Evolutionary conservation across 2,888 invertebrate species (phyloP).

Genomic region (Periphyllus acericola): DNA sequence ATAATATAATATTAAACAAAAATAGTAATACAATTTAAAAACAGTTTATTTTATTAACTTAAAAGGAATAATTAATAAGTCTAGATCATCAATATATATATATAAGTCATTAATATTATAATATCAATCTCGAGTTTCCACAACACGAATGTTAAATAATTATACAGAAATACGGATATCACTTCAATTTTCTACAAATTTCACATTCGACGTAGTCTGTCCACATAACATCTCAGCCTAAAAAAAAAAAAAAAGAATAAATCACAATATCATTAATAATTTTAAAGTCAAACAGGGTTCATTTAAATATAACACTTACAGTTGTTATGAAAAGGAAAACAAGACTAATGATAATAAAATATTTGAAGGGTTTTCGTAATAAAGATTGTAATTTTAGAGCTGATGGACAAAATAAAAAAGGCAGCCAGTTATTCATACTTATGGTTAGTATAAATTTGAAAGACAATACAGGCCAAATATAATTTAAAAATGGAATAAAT

Average conservation of each 20-base stretch:
- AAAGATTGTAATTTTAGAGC: too few species aligned
- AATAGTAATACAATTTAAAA: slow-evolving; percentile 31
- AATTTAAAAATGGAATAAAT: too few species aligned
- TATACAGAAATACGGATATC: slow-evolving; percentile 30
- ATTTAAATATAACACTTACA: too few species aligned
- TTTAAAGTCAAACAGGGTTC: too few species aligned
- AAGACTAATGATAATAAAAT: too few species aligned
- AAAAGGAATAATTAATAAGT: slow-evolving; percentile 24
- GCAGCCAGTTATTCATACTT: too few species aligned
- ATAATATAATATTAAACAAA: neutral
- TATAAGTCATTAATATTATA: slow-evolving; percentile 23
- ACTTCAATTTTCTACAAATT: slow-evolving; percentile 32
- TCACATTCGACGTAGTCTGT: neutral
- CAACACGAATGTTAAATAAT: neutral
- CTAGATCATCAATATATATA: slow-evolving; percentile 10
- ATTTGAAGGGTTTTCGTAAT: too few species aligned
- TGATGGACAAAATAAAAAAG: too few species aligned
- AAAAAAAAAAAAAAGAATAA: slow-evolving; percentile 16
- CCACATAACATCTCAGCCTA: slow-evolving; percentile 48
- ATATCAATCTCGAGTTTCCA: neutral
- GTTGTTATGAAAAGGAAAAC: too few species aligned
- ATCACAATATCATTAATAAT: neutral
- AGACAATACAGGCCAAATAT: too few species aligned
- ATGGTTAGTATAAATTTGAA: too few species aligned
- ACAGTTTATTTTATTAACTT: neutral